These are phyloP conservation scores for Macropis europaea DNA, from an alignment of 2,888 invertebrate species.

Conservation along the genomic window DNA sequence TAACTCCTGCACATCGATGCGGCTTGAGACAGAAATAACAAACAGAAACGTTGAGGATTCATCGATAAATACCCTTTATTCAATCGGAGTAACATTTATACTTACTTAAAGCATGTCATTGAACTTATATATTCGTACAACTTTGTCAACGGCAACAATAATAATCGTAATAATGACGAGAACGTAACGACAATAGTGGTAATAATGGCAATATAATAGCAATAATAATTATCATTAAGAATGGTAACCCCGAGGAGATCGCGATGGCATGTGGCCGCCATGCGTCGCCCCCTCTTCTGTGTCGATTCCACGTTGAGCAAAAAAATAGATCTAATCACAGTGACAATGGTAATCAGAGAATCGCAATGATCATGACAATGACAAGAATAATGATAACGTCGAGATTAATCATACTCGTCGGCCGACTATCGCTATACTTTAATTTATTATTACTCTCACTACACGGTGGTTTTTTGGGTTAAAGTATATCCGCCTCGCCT, in stretches of 20 bases:
- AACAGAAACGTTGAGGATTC: conserved; percentile 58
- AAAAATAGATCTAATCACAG: conserved; percentile 49
- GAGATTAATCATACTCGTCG: conserved; percentile 69
- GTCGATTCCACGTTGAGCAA: conserved; percentile 40
- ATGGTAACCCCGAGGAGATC: conserved; percentile 36
- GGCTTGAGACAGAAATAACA: background rate
- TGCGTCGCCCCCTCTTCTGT: background rate
- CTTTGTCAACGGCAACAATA: conserved; percentile 77
- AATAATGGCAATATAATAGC: conserved; percentile 55
- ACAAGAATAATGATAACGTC: conserved; percentile 64
- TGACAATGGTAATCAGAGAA: conserved; percentile 47
- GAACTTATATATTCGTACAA: conserved; percentile 78
- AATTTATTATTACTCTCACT: conserved; percentile 75
- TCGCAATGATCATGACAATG: conserved; percentile 55
- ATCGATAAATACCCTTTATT: conserved; percentile 80
- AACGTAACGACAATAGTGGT: conserved; percentile 62
- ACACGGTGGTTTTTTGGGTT: conserved; percentile 75
- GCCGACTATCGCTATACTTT: conserved; percentile 70
- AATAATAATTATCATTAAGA: conserved; percentile 45
- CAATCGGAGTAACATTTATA: conserved; percentile 80
- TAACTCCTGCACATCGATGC: no score
- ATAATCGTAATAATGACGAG: conserved; percentile 65
- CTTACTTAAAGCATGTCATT: conserved; percentile 78
- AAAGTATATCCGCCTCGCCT: conserved; percentile 54
- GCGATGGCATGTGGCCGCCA: background rate